These are phyloP conservation scores for Meiosimyza platycephala DNA, from an alignment of 2,888 invertebrate species.

Conservation along the genomic window DNA sequence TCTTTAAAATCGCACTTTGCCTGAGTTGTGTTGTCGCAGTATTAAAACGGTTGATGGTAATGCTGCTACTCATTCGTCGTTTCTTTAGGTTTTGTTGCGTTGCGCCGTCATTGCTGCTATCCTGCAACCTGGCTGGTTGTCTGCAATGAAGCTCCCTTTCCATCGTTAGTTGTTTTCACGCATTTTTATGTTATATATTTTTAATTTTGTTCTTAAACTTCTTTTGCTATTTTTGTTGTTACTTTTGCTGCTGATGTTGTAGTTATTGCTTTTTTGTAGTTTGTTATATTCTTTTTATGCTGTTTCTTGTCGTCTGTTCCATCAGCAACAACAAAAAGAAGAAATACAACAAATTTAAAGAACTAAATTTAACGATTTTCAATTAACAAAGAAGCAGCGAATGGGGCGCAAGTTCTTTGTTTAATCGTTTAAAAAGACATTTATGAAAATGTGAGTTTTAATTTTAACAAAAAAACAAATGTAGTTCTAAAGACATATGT, in stretches of 20 bases:
- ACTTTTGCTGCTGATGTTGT: constrained; percentile 36
- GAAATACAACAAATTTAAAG: constrained; percentile 33
- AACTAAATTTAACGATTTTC: constrained; percentile 48
- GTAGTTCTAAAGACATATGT: too few species aligned
- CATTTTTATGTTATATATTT: constrained; percentile 17
- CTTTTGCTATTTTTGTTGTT: constrained; percentile 47
- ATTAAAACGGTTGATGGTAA: too few species aligned
- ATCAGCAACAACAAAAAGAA: constrained; percentile 1
- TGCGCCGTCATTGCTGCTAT: not conserved
- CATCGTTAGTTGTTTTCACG: not conserved
- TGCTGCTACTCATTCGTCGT: too few species aligned
- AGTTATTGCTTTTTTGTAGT: constrained; percentile 40
- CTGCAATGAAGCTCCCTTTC: constrained; percentile 19
- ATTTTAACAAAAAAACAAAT: not conserved
- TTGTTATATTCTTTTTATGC: constrained; percentile 42
- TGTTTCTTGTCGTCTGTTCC: constrained; percentile 11
- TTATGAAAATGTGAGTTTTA: not conserved
- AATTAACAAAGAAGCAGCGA: constrained; percentile 47
- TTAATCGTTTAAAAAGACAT: not conserved
- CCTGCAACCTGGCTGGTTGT: constrained; percentile 22
- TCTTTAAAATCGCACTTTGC: too few species aligned
- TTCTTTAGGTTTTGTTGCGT: not conserved
- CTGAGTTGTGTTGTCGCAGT: too few species aligned
- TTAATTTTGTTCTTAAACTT: constrained; percentile 26
- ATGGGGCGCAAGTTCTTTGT: constrained; percentile 13